These are phyloP conservation scores for Adrianichthys oophorus DNA, from an alignment of 2,797 vertebrate genomes.

Conservation along the genomic window DNA sequence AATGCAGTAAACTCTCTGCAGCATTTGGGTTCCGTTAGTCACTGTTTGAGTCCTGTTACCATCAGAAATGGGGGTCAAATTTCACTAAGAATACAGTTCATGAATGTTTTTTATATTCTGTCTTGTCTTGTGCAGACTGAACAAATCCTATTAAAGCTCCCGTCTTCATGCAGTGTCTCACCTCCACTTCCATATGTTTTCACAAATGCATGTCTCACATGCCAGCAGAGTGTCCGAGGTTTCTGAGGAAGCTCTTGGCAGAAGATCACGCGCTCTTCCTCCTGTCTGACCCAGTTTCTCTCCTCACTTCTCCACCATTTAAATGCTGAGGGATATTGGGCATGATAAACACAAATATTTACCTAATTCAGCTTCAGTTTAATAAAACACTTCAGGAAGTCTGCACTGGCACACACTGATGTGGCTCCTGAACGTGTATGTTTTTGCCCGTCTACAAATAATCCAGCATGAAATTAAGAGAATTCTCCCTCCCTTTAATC, in stretches of 20 bases:
- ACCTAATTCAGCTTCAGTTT: conserved; percentile 5
- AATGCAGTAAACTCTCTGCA: no score
- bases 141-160: neutral
- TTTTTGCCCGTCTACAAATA: conserved; percentile 21
- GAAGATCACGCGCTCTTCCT: conserved; percentile 39
- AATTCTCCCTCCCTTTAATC: conserved; percentile 40
- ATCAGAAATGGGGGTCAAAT: conserved; percentile 5
- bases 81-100: no score
- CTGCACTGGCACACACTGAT: neutral
- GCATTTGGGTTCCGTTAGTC: conserved; percentile 5
- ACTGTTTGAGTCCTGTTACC: neutral
- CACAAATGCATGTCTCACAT: conserved; percentile 10
- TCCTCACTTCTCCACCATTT: conserved; percentile 30
- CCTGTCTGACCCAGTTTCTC: conserved; percentile 65
- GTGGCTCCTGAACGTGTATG: neutral
- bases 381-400: conserved; percentile 16
- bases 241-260: conserved; percentile 48
- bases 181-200: neutral
- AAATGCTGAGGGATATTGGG: conserved; percentile 31
- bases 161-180: neutral
- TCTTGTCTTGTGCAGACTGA: no score
- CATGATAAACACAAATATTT: conserved; percentile 36
- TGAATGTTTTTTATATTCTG: no score
- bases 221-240: conserved; percentile 27
- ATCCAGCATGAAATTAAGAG: conserved; percentile 33